Evolutionary conservation across 1,140 invertebrate genomes (phyloP).

Genomic region (Trialeurodes vaporariorum): DNA sequence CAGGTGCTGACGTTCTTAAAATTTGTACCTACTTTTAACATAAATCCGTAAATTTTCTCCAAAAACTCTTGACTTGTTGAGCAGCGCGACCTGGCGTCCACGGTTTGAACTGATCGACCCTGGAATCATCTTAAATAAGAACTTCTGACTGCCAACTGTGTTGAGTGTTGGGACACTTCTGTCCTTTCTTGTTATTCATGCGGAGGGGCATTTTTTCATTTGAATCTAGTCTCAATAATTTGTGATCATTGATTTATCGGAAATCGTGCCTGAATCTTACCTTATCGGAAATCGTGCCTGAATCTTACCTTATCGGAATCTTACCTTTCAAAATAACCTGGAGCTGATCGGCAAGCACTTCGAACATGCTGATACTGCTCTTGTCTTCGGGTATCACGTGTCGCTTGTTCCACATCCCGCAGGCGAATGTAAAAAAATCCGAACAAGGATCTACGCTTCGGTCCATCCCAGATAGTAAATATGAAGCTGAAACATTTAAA

Average conservation of each 20-base stretch:
- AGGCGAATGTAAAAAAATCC: constrained; percentile 83
- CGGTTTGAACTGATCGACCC: too few relatives aligned
- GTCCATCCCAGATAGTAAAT: constrained; percentile 75
- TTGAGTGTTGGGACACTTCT: too few relatives aligned
- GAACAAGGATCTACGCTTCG: constrained; percentile 62
- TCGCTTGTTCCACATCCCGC: constrained; percentile 77
- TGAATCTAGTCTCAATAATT: background rate
- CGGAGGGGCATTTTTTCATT: too few relatives aligned
- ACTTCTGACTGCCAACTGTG: too few relatives aligned
- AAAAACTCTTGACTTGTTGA: too few relatives aligned
- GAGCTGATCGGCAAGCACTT: constrained; percentile 74
- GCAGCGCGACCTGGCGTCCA: too few relatives aligned
- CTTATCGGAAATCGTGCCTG: background rate
- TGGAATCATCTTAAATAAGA: too few relatives aligned
- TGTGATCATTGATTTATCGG: background rate
- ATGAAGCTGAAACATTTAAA: constrained; percentile 50
- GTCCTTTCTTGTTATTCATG: too few relatives aligned
- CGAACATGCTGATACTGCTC: constrained; percentile 77
- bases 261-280: background rate
- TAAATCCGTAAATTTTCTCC: too few relatives aligned
- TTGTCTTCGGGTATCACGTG: constrained; percentile 82
- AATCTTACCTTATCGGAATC: background rate
- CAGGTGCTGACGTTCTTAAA: too few relatives aligned
- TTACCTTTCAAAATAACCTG: constrained; percentile 67
- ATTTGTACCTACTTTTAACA: too few relatives aligned